These are phyloP conservation scores for Siniperca obscura DNA, from an alignment of 2,797 vertebrate genomes.

Conservation along the genomic window DNA sequence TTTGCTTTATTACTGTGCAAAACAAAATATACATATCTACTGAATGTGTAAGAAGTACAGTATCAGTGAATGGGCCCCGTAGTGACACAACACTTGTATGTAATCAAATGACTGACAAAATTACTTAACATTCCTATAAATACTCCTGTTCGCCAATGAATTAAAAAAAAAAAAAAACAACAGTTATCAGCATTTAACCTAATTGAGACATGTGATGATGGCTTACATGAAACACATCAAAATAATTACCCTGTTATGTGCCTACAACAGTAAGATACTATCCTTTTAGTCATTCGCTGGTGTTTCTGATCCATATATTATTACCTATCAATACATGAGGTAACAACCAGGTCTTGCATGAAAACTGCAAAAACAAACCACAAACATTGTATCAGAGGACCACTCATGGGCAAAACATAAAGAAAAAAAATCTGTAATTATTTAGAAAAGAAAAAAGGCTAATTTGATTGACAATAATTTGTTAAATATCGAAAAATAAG, in stretches of 20 bases:
- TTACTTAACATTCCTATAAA: slow-evolving; percentile 66
- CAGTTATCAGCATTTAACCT: slow-evolving; percentile 21
- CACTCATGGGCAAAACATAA: slow-evolving; percentile 23
- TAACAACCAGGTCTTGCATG: slow-evolving; percentile 53
- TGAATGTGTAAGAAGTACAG: slow-evolving; percentile 81
- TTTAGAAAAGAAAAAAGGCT: slow-evolving; percentile 47
- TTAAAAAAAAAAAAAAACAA: neutral
- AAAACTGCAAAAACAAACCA: slow-evolving; percentile 52
- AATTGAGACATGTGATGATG: slow-evolving; percentile 41
- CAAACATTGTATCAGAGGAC: slow-evolving; percentile 49
- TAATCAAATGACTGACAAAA: slow-evolving; percentile 18
- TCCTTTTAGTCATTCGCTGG: slow-evolving; percentile 60
- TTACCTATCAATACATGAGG: slow-evolving; percentile 50
- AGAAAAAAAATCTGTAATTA: slow-evolving; percentile 44
- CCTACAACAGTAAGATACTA: slow-evolving; percentile 58
- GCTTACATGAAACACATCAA: slow-evolving; percentile 41
- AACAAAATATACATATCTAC: slow-evolving; percentile 83
- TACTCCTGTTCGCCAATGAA: slow-evolving; percentile 41
- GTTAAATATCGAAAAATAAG: slow-evolving; percentile 72
- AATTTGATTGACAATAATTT: slow-evolving; percentile 74
- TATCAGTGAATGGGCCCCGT: slow-evolving; percentile 68
- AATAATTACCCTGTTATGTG: slow-evolving; percentile 66
- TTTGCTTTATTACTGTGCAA: slow-evolving; percentile 84
- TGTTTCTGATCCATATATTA: slow-evolving; percentile 54
- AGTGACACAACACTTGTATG: slow-evolving; percentile 57